These are phyloP conservation scores for Mugil cephalus DNA, from an alignment of 2,113 vertebrate genomes.

Conservation along the genomic window DNA sequence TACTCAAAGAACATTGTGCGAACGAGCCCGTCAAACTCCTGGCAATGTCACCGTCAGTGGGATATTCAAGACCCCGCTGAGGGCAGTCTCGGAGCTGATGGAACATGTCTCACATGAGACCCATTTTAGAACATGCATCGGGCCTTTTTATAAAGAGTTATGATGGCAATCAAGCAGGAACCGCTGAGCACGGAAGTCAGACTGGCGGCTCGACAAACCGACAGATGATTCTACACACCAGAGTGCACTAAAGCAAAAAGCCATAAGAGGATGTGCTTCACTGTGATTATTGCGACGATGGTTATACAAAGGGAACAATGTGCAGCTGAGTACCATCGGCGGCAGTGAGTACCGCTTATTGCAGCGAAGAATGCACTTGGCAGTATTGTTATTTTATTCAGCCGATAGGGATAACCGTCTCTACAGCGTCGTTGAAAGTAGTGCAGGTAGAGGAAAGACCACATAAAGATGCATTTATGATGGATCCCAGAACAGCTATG, in stretches of 20 bases:
- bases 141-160: slow-evolving; percentile 30
- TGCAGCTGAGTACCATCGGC: slow-evolving; percentile 47
- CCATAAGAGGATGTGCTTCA: slow-evolving; percentile 54
- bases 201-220: slow-evolving; percentile 29
- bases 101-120: neutral
- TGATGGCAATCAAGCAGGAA: slow-evolving; percentile 19
- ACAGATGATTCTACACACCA: slow-evolving; percentile 45
- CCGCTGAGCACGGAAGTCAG: slow-evolving; percentile 16
- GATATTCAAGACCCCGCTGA: slow-evolving; percentile 32
- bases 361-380: slow-evolving; percentile 40
- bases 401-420: slow-evolving; percentile 1
- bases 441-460: neutral
- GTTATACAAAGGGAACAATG: slow-evolving; percentile 51
- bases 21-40: slow-evolving; percentile 20
- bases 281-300: slow-evolving; percentile 34
- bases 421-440: slow-evolving; percentile 11
- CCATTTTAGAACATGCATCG: slow-evolving; percentile 29
- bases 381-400: slow-evolving; percentile 28
- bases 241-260: slow-evolving; percentile 44
- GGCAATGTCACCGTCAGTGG: slow-evolving; percentile 1
- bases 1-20: slow-evolving; percentile 8
- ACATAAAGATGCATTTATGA: too few relatives aligned
- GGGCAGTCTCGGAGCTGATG: neutral
- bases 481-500: neutral
- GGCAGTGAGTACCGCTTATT: slow-evolving; percentile 37